Conservation (phyloP, 23 tunicate genomes). For the Ciona savignyi region DNA sequence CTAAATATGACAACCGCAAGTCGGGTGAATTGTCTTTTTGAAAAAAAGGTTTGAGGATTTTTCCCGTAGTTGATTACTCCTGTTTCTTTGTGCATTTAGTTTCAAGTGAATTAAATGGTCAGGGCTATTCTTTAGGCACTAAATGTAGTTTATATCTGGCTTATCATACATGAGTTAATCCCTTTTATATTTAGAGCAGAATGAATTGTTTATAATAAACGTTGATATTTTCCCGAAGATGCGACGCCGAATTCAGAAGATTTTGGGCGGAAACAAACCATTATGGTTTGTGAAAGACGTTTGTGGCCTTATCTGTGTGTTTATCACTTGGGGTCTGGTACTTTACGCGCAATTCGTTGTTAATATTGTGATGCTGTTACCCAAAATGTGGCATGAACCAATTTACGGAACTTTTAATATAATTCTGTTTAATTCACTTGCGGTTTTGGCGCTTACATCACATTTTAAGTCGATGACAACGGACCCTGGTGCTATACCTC, state of each 20-base stretch:
- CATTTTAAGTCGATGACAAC: conserved; percentile 98
- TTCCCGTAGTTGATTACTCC: too few relatives aligned
- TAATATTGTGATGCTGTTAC: conserved; percentile 44
- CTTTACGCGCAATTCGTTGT: conserved; percentile 85
- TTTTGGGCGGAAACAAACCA: conserved; percentile 7
- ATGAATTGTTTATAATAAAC: too few relatives aligned
- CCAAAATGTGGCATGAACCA: conserved; percentile 18
- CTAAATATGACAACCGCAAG: too few relatives aligned
- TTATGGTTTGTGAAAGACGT: conserved; percentile 90
- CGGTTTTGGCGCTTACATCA: conserved; percentile 70
- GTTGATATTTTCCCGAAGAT: background rate
- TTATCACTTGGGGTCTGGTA: conserved; percentile 86
- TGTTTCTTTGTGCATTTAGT: too few relatives aligned
- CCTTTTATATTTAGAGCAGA: too few relatives aligned
- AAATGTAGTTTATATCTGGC: too few relatives aligned
- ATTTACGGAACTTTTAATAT: conserved; percentile 57
- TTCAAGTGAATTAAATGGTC: too few relatives aligned
- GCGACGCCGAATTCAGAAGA: background rate
- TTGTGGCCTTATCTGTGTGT: conserved; percentile 89
- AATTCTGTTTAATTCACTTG: conserved; percentile 46
- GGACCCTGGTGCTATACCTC: conserved; percentile 91
- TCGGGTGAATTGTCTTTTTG: too few relatives aligned
- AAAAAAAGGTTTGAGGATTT: too few relatives aligned
- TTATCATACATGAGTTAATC: too few relatives aligned
- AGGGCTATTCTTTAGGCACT: too few relatives aligned